These are phyloP conservation scores for Amphiprion clarkii DNA, from an alignment of 2,797 vertebrate species.

Conservation along the genomic window DNA sequence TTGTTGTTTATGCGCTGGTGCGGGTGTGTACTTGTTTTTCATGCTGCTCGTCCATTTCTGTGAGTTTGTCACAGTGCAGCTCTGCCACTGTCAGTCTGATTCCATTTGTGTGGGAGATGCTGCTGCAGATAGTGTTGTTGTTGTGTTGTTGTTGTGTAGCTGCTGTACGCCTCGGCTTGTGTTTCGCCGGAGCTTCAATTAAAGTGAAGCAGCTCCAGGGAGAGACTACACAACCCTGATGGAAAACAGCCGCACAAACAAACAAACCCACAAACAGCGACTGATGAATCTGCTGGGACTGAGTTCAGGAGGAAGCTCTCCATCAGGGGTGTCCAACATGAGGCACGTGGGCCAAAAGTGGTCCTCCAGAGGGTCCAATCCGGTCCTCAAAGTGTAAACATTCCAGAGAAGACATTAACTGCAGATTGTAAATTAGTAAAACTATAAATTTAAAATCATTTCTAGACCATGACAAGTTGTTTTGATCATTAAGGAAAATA, in stretches of 20 bases:
- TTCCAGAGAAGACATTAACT: no score
- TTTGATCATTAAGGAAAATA: no score
- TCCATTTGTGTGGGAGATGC: conserved; percentile 62
- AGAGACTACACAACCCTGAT: conserved; percentile 66
- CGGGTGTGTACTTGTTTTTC: conserved; percentile 3
- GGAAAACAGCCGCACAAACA: conserved; percentile 38
- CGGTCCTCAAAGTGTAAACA: no score
- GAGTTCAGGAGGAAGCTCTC: conserved; percentile 27
- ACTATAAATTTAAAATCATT: no score
- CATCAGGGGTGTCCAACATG: no score
- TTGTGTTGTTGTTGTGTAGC: conserved; percentile 32
- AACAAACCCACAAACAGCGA: not conserved
- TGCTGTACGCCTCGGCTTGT: conserved; percentile 54
- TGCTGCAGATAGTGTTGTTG: conserved; percentile 54
- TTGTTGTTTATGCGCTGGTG: conserved; percentile 5
- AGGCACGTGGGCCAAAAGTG: no score
- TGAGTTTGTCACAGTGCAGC: conserved; percentile 26
- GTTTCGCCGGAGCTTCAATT: conserved; percentile 71
- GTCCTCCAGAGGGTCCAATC: no score
- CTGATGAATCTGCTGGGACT: conserved; percentile 22
- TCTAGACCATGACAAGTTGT: no score
- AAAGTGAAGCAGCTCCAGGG: conserved; percentile 64
- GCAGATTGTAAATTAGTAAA: no score
- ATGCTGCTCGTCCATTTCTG: conserved; percentile 23
- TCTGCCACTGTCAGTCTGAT: conserved; percentile 61